phyloP scores from a whole-genome alignment of 1,140 invertebrate genomes.

The Leptinotarsa undecemlineata region DNA sequence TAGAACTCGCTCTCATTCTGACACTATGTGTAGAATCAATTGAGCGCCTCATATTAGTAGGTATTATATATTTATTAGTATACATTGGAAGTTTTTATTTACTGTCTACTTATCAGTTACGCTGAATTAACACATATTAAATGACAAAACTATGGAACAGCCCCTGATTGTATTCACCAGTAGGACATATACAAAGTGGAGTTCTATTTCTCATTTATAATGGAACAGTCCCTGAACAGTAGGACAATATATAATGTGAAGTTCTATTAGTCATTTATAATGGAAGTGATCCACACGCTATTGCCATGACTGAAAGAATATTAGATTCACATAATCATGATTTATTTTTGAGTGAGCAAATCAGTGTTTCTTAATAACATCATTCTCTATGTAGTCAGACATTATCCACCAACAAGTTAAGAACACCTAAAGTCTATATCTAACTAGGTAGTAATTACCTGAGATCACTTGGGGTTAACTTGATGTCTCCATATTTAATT shows the following conservation, averaged over 20 bases:
- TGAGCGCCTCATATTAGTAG: not conserved
- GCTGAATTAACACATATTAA: not conserved
- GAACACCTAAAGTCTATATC: not conserved
- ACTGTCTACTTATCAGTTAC: too few species aligned
- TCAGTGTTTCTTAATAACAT: not conserved
- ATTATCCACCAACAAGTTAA: not conserved
- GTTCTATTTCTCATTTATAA: too few species aligned
- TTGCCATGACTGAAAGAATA: too few species aligned
- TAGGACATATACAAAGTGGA: not conserved
- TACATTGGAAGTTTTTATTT: too few species aligned
- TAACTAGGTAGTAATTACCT: not conserved
- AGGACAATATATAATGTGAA: not conserved
- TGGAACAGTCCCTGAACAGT: not conserved
- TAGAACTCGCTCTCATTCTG: too few species aligned
- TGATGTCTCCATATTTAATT: not conserved
- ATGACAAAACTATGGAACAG: not conserved
- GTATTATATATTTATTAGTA: not conserved
- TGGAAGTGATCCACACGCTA: too few species aligned
- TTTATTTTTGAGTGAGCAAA: not conserved
- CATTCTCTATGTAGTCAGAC: not conserved
- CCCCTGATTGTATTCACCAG: not conserved
- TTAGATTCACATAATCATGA: too few species aligned
- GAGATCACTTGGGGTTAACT: not conserved
- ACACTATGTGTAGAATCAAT: too few species aligned
- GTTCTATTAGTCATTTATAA: too few species aligned